Conservation (phyloP, 1,140 invertebrate species). For the Drosophila arawakana region DNA sequence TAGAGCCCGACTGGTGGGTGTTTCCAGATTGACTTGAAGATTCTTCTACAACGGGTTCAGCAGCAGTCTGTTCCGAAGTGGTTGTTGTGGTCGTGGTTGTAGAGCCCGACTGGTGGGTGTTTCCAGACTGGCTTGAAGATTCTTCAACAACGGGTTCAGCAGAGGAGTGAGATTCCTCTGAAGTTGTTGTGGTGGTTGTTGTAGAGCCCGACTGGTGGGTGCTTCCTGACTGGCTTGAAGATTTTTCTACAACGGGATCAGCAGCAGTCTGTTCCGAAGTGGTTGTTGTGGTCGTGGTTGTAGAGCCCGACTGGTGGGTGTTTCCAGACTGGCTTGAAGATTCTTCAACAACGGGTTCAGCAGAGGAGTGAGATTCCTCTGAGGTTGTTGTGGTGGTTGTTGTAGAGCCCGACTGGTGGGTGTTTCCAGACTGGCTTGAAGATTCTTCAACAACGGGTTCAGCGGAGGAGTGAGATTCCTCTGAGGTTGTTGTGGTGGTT, state of each 20-base stretch:
- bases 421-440: background rate
- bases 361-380: background rate
- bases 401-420: constrained; percentile 11
- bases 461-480: too few species aligned
- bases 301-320: background rate
- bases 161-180: background rate
- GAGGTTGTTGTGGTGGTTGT: background rate
- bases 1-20: background rate
- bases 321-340: background rate
- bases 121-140: background rate
- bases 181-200: background rate
- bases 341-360: background rate
- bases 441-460: too few species aligned
- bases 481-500: too few species aligned
- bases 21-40: background rate
- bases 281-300: background rate
- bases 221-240: background rate
- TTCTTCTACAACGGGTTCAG: background rate
- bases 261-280: background rate
- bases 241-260: background rate
- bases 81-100: constrained; percentile 14
- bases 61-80: background rate
- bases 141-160: background rate
- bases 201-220: background rate
- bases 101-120: background rate